Conservation (phyloP, 2,797 vertebrate species). For the Prunella strophiata region DNA sequence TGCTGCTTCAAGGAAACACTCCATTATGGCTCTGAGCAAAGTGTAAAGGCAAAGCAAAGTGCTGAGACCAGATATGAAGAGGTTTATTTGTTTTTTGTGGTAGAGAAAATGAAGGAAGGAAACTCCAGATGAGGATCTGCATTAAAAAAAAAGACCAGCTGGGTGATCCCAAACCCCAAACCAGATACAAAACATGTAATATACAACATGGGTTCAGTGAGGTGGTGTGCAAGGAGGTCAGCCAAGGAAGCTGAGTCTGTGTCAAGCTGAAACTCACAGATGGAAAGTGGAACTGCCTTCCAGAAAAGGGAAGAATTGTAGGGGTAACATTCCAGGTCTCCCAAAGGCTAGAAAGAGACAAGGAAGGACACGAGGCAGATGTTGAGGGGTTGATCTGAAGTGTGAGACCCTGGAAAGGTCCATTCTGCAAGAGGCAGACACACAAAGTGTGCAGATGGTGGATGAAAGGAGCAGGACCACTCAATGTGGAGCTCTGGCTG, state of each 20-base stretch:
- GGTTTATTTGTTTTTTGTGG: not conserved
- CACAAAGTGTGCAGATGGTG: accelerated
- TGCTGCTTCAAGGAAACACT: not conserved
- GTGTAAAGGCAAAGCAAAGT: not conserved
- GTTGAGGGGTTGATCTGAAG: not conserved
- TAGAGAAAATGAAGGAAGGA: not conserved
- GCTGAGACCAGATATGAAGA: not conserved
- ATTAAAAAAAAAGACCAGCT: not conserved
- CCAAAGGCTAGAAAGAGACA: not conserved
- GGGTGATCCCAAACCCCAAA: not conserved
- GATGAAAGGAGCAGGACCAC: not conserved
- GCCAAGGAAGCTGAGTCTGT: not conserved
- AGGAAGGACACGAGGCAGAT: not conserved
- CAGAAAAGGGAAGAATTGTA: not conserved
- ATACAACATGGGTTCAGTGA: not conserved
- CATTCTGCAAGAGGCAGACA: not conserved
- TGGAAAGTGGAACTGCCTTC: not conserved
- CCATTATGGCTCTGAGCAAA: not conserved
- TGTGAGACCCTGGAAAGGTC: not conserved
- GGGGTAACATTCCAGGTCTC: not conserved
- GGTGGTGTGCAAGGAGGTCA: not conserved
- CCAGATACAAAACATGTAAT: accelerated
- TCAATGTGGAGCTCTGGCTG: accelerated
- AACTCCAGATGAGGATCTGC: not conserved
- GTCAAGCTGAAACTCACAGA: not conserved